phyloP scores from a whole-genome alignment of 2,797 vertebrate genomes.

The Potorous gilbertii region DNA sequence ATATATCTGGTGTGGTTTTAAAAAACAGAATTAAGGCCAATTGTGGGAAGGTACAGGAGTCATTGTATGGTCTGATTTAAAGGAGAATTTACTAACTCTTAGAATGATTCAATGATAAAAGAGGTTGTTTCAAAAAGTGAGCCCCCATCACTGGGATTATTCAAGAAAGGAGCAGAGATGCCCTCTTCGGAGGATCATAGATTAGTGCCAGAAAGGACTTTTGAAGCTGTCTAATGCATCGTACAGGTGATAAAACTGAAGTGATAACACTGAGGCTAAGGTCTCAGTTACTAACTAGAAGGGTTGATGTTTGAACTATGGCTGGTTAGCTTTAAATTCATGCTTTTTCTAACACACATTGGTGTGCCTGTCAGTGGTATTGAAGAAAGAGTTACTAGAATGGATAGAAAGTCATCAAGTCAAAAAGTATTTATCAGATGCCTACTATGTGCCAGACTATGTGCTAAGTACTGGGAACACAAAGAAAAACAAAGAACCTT shows the following conservation, averaged over 20 bases:
- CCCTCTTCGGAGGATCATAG: not conserved
- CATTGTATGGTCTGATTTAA: not conserved
- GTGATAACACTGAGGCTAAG: no score
- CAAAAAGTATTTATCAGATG: no score
- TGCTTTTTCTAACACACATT: not conserved
- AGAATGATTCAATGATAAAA: conserved; percentile 10
- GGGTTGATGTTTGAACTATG: not conserved
- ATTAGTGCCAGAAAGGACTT: no score
- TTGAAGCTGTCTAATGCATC: no score
- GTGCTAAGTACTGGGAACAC: no score
- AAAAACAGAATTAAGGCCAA: not conserved
- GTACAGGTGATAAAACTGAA: no score
- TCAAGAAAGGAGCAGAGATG: not conserved
- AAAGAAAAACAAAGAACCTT: no score
- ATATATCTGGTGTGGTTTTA: not conserved
- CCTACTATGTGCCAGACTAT: no score
- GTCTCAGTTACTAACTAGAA: not conserved
- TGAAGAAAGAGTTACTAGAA: no score
- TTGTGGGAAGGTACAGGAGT: conserved; percentile 9
- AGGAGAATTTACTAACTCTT: not conserved
- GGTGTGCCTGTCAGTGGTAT: no score
- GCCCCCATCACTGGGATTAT: not conserved
- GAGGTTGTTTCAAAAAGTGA: not conserved
- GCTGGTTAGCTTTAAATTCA: not conserved
- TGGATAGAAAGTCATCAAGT: no score